Base-by-base conservation (phyloP, 2,888 invertebrate genomes). In the Synergus japonicus region DNA sequence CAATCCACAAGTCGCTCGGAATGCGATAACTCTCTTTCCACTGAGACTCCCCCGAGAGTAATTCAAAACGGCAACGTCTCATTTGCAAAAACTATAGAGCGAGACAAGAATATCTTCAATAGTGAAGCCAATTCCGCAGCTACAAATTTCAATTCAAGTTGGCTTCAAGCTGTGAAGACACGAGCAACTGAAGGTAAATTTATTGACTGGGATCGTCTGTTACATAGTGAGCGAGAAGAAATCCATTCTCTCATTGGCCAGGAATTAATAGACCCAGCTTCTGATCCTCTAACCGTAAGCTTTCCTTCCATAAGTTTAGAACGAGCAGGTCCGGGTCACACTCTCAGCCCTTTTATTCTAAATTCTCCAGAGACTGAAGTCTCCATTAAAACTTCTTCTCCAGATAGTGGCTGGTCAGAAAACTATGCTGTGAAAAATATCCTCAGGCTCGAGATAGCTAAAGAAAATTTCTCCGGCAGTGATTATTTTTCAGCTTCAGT, bases 401-500 rank as follows among this genome's bases (percentile, higher is more conserved):
- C 92, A 2, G 88, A 90, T 7, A 88, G 91, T 80, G 92, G 92
- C 29, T 91, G 92, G 92, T 92, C 92, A 0, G 92, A 92, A 79
- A 92, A 92, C 83, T 93, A 92, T 83, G 90, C 89, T 9, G 89
- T 93, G 8, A 92, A 93, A 81, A 92, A 92, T 87, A 87, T 94
- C 18, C 88, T 94, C 18, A 93, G 93, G 82, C 86, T 94, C 60
- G 93, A 93, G 86, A 90, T 94, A 60, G 88, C 92, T 13, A 92
- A 93, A 29, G 73, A 54, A 37, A 37, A 22, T 10, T 73, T 73
- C 15, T 89, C 92, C 44, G 90, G 91, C 29, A 88, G 91, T 0
- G 94, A 94, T 85, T 92, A 93, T 83, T 94, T 94, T 83, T 93
- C 93, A 79, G 93, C 93, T 83, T 89, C 93, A 77, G 87, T 92